Base-by-base conservation (phyloP, 2,113 vertebrate species). In the Hymenochirus boettgeri region DNA sequence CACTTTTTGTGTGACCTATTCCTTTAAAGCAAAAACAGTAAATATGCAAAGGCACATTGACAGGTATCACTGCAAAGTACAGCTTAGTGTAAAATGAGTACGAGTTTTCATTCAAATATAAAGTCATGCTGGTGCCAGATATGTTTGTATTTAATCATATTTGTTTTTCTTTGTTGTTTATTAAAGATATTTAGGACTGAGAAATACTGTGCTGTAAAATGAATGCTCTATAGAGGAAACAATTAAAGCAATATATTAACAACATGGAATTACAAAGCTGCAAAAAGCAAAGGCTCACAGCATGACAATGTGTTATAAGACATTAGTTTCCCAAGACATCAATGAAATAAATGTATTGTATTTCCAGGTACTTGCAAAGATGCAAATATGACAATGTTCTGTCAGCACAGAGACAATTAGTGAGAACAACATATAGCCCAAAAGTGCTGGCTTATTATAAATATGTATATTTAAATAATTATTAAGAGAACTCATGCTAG, bases 201-300 rank as follows among this genome's bases (percentile, higher is more conserved):
- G 78, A 79, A 76, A 73, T 57, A 79, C 25, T 50, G 73, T 75
- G 57, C 27, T 39, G 72, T 81, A 78, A 81, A 79, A 72, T 65
- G 76, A 79, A 76, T 77, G 73, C 72, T 72, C 74, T 78, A 71
- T 74, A 77, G 75, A 71, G 78, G 69, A 66, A 77, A 72, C 75
- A 79, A 80, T 79, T 80, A 81, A 57, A 76, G 72, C 54, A 72
- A 66, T 63, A 29, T 70, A 79, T 77, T 72, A 74, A 72, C 54
- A 50, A 81, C 56, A 62, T 24, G 50, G 61, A 76, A 74, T 57
- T 76, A 77, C 69, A 75, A 72, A 78, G 73, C 53, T 62, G 61
- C 46, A 45, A 73, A 71, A 77, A 76, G 78, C 77, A 81, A 80
- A 77, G 76, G 69, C 75, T 75, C 74, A 75, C 77, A 77, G 73